phyloP scores from a whole-genome alignment of 2,888 invertebrate genomes.

The Drosophila niveifrons region DNA sequence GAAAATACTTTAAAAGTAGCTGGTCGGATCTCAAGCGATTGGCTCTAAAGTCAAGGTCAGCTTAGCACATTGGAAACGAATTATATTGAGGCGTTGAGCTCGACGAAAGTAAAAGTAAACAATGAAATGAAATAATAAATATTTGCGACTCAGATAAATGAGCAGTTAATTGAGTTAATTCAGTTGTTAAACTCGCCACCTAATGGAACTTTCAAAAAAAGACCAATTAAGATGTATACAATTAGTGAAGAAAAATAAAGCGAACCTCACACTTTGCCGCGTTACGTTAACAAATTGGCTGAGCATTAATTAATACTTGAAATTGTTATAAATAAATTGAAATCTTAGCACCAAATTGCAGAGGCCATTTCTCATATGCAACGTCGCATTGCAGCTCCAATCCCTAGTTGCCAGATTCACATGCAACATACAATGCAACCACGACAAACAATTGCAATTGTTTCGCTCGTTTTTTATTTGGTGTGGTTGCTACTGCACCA shows the following conservation, averaged over 20 bases:
- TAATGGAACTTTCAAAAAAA: constrained; percentile 65
- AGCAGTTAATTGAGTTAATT: constrained; percentile 61
- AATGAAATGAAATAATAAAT: constrained; percentile 32
- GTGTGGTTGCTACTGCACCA: constrained; percentile 50
- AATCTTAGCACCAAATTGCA: constrained; percentile 38
- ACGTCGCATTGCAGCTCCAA: constrained; percentile 18
- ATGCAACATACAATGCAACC: constrained; percentile 57
- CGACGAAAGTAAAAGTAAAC: constrained; percentile 68
- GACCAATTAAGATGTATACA: constrained; percentile 23
- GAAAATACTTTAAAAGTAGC: constrained; percentile 9
- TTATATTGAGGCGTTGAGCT: constrained; percentile 1
- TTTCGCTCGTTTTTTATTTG: constrained; percentile 40
- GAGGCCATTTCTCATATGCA: constrained; percentile 48
- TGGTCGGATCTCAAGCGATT: background rate
- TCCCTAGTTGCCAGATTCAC: constrained; percentile 48
- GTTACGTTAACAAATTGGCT: constrained; percentile 33
- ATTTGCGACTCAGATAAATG: constrained; percentile 13
- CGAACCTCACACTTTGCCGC: constrained; percentile 24
- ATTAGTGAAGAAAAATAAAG: constrained; percentile 6
- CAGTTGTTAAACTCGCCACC: constrained; percentile 50
- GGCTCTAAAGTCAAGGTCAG: constrained; percentile 56
- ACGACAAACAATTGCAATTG: constrained; percentile 68
- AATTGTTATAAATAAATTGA: constrained; percentile 49
- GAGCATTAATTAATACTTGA: constrained; percentile 45
- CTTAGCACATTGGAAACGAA: constrained; percentile 22